Percentiles rank a stretch among this genome's conserved stretches.
phyloP scores from a whole-genome alignment of 2,888 invertebrate species.

The Brachylomia viminalis region DNA sequence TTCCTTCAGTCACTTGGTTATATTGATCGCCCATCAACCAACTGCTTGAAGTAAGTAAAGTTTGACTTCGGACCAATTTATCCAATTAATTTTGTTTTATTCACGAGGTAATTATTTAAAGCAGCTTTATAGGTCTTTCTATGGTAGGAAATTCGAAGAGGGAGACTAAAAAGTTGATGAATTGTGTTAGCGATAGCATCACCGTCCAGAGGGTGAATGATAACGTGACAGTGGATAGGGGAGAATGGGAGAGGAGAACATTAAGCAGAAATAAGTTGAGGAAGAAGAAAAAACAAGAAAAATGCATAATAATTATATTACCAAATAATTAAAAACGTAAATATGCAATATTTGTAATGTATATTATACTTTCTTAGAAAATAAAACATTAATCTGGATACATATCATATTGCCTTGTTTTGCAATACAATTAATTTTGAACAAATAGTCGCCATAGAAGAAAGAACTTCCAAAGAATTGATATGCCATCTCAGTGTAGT shows the following conservation, averaged over 20 bases:
- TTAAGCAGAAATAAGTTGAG: neutral
- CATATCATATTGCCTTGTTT: constrained; percentile 61
- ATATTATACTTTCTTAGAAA: constrained; percentile 41
- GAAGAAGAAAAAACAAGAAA: neutral
- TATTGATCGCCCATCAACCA: neutral
- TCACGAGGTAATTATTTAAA: neutral
- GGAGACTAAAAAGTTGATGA: neutral
- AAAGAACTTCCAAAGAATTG: constrained; percentile 55
- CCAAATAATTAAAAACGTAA: neutral
- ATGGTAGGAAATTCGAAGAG: neutral
- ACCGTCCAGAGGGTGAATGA: neutral
- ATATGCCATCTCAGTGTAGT: constrained; percentile 34
- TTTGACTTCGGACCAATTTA: neutral
- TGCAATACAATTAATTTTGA: constrained; percentile 43
- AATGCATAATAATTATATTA: neutral
- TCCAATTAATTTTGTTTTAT: neutral
- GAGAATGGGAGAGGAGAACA: neutral
- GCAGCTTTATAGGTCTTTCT: neutral
- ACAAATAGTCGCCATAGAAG: constrained; percentile 59
- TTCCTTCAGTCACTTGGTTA: neutral
- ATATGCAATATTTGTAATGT: neutral
- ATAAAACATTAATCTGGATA: constrained; percentile 18
- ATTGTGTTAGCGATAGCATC: neutral
- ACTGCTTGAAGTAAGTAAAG: neutral
- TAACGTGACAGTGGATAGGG: too few relatives aligned